A percentile compares a stretch with the other conserved stretches of the same genome.
phyloP scores from a whole-genome alignment of 2,797 vertebrate species.

The Eulemur mongoz region DNA sequence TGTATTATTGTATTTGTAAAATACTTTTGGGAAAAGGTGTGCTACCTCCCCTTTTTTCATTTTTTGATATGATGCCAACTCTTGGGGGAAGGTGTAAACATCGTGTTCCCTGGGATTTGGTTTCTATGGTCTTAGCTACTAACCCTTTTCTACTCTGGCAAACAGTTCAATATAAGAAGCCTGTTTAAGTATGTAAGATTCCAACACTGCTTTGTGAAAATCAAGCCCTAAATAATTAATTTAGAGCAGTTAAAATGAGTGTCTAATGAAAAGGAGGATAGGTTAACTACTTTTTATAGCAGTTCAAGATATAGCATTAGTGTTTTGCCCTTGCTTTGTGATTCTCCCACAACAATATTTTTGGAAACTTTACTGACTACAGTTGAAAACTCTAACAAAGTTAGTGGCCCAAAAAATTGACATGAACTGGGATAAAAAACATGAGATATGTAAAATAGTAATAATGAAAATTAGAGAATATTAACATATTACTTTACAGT shows the following conservation, averaged over 20 bases:
- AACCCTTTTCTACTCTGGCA: not conserved
- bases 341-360: not conserved
- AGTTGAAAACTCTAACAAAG: not conserved
- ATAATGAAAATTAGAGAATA: not conserved
- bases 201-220: constrained; percentile 59
- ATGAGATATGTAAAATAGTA: not conserved
- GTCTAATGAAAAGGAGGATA: constrained; percentile 68
- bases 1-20: not conserved
- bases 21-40: not conserved
- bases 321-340: constrained; percentile 59
- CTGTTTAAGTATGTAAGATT: constrained; percentile 68
- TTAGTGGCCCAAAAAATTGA: not conserved
- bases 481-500: not conserved
- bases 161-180: constrained; percentile 21
- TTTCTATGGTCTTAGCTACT: not conserved
- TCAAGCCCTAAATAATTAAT: constrained; percentile 72
- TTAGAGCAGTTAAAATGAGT: constrained; percentile 63
- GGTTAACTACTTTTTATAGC: constrained; percentile 76
- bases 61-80: not conserved
- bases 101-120: not conserved
- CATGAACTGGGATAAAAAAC: not conserved
- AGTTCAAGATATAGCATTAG: constrained; percentile 71
- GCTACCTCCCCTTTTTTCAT: not conserved
- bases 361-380: not conserved
- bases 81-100: not conserved